Percentiles rank a stretch among this genome's conserved stretches.
Conservation (phyloP, 2,797 vertebrate species). For the Poecilia velifera region DNA sequence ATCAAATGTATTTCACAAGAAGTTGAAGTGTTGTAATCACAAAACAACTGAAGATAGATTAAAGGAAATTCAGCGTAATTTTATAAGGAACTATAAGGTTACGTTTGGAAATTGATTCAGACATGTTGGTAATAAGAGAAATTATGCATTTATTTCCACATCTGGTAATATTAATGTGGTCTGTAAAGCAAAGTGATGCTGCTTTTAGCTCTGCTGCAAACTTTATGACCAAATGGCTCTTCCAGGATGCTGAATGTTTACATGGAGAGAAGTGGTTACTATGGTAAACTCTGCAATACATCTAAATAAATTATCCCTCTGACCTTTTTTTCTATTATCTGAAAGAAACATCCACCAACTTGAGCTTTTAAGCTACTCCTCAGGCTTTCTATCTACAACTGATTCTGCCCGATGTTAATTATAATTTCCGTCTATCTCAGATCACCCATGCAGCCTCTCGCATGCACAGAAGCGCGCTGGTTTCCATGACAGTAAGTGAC, state of each 20-base stretch:
- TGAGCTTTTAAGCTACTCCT: constrained; percentile 14
- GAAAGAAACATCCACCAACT: constrained; percentile 12
- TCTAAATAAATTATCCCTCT: constrained; percentile 30
- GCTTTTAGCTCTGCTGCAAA: constrained; percentile 22
- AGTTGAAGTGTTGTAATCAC: background rate
- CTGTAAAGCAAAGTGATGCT: background rate
- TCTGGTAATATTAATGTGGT: background rate
- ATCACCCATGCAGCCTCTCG: constrained; percentile 25
- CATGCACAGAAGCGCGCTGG: constrained; percentile 18
- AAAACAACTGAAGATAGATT: background rate
- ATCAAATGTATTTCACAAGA: background rate
- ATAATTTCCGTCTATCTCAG: constrained; percentile 11
- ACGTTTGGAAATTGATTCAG: background rate
- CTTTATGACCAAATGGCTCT: constrained; percentile 36
- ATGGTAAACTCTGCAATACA: constrained; percentile 42
- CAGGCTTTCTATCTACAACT: constrained; percentile 6
- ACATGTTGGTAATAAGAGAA: background rate
- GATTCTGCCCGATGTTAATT: constrained; percentile 10
- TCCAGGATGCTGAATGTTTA: constrained; percentile 31
- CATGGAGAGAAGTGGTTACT: constrained; percentile 33
- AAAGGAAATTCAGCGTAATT: background rate
- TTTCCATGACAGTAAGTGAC: constrained; percentile 67
- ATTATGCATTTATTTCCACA: background rate
- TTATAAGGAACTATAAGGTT: background rate
- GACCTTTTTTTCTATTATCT: constrained; percentile 27